These are phyloP conservation scores for Phrynocephalus versicolor DNA, from an alignment of 2,113 vertebrate species.

Conservation along the genomic window DNA sequence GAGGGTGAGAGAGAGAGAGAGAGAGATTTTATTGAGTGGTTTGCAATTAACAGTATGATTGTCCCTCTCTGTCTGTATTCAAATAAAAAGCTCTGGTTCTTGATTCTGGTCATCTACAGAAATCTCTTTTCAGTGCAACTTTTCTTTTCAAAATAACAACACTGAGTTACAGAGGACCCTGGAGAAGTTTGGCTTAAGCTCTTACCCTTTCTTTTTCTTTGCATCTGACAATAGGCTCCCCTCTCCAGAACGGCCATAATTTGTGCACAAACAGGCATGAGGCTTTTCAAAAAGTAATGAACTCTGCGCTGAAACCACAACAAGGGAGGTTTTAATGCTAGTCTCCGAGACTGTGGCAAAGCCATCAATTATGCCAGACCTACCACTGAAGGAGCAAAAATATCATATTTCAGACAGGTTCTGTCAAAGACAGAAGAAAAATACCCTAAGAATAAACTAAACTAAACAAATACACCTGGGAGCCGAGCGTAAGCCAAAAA, in stretches of 20 bases:
- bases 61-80: neutral
- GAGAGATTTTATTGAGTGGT: too few relatives aligned
- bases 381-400: conserved; percentile 62
- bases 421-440: conserved; percentile 65
- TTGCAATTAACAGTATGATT: neutral
- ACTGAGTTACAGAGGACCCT: conserved; percentile 53
- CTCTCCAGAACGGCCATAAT: conserved; percentile 73
- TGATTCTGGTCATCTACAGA: conserved; percentile 26
- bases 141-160: conserved; percentile 40
- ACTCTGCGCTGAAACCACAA: conserved; percentile 68
- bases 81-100: conserved; percentile 9
- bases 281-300: conserved; percentile 80
- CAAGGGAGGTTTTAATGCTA: conserved; percentile 70
- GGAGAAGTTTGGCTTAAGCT: conserved; percentile 43
- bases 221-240: conserved; percentile 62
- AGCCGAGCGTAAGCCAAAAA: conserved; percentile 51
- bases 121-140: conserved; percentile 48
- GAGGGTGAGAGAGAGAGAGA: too few relatives aligned
- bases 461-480: conserved; percentile 61
- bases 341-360: conserved; percentile 62
- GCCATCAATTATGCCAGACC: conserved; percentile 76
- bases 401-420: conserved; percentile 68
- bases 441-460: conserved; percentile 56
- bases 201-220: conserved; percentile 47
- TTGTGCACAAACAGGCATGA: conserved; percentile 73